phyloP scores from a whole-genome alignment of 2,797 vertebrate genomes.

The Clarias platycephalus region DNA sequence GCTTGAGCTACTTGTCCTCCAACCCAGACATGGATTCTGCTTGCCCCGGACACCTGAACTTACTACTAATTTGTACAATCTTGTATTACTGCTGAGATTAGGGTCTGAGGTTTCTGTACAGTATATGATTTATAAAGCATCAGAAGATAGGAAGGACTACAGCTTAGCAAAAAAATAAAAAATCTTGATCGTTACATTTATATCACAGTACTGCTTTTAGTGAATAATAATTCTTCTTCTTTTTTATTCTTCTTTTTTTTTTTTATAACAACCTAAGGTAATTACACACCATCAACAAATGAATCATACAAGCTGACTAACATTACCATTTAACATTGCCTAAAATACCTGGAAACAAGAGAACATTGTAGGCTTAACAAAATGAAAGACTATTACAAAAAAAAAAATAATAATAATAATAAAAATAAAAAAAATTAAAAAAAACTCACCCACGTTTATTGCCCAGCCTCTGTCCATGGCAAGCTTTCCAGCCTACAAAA shows the following conservation, averaged over 20 bases:
- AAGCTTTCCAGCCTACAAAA: conserved; percentile 89
- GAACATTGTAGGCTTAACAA: background rate
- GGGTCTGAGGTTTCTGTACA: background rate
- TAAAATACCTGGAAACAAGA: background rate
- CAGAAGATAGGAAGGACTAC: background rate
- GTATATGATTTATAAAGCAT: background rate
- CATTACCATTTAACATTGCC: background rate
- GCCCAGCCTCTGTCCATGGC: conserved; percentile 95
- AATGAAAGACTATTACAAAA: background rate
- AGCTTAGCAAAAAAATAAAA: background rate
- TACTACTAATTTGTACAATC: too few species aligned
- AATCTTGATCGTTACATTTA: background rate
- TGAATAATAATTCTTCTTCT: background rate
- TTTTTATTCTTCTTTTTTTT: background rate
- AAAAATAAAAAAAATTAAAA: too few species aligned
- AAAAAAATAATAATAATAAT: conserved; percentile 29
- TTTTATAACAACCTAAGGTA: background rate
- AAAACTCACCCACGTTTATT: conserved; percentile 91
- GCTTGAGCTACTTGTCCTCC: background rate
- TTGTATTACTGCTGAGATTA: background rate
- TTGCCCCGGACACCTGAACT: background rate
- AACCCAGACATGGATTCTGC: background rate
- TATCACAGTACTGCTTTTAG: background rate
- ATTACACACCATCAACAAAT: background rate
- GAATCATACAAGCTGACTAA: background rate